A percentile compares a stretch with the other conserved stretches of the same genome.
phyloP scores from a whole-genome alignment of 2,113 vertebrate genomes.

The Tragulus kanchil region DNA sequence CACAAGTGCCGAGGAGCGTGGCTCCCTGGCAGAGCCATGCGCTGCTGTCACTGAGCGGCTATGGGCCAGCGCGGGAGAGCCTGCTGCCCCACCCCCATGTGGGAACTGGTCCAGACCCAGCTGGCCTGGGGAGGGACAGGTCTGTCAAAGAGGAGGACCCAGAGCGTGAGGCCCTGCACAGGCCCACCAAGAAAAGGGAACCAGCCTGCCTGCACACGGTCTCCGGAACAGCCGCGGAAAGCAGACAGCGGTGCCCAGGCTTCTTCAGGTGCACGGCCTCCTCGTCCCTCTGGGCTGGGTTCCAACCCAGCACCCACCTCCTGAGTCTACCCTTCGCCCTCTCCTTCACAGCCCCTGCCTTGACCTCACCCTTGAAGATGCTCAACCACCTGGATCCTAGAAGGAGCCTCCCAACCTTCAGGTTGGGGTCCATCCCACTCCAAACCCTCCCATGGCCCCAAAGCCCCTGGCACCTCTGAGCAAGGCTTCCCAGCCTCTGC shows the following conservation, averaged over 20 bases:
- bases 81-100: no score
- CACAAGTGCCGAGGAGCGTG: no score
- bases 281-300: no score
- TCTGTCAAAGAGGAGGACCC: background rate
- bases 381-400: background rate
- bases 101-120: background rate
- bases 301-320: accelerated
- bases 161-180: no score
- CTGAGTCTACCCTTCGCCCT: accelerated
- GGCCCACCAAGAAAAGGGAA: no score
- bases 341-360: accelerated
- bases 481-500: background rate
- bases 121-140: background rate
- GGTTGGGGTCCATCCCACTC: accelerated
- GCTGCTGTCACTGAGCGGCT: no score
- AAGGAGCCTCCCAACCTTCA: background rate
- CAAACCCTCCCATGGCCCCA: background rate
- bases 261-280: accelerated
- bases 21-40: no score
- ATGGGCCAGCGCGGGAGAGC: no score
- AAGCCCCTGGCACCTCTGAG: background rate
- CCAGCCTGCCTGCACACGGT: no score
- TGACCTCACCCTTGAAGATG: background rate
- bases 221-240: background rate
- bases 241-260: accelerated